Base-by-base conservation (phyloP, 2,113 vertebrate genomes). In the Vireo altiloquus region DNA sequence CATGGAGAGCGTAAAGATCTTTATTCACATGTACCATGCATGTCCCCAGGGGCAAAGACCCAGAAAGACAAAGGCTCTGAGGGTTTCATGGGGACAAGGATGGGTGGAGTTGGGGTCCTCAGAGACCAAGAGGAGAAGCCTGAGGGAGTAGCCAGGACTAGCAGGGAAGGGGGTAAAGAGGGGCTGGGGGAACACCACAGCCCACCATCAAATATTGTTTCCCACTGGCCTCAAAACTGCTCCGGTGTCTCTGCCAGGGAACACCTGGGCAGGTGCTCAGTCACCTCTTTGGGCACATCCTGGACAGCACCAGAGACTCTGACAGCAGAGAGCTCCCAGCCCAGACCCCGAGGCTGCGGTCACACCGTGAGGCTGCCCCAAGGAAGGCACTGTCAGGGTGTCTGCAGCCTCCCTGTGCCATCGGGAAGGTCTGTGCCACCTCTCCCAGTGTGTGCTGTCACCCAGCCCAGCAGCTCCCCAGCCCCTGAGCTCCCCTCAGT, bases 321-420 rank as follows among this genome's bases (percentile, higher is more conserved):
- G 1, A 4, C 2, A n/a, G 47, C 4, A 3, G 15, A 30, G 30
- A 69, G n/a, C n/a, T 60, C 40, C 24, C 0, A 0, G 21, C n/a
- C 20, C 9, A 21, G 50, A 10, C 27, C 35, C 39, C 0, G 0
- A 31, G 31, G 46, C 35, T 5, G 0, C 0, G 0, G 12, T 13
- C 52, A 30, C 2, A 18, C 30, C 4, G 46, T 11, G 78, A 37
- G 5, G 30, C 28, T 24, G 23, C 71, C 33, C 50, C 13, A 3
- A 31, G 60, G 44, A 39, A 23, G 53, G 39, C 25, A 25, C 30
- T 39, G 25, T 2, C 40, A 2, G 1, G 37, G 17, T 5, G 17
- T 21, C 27, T 40, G 40, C 39, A 31, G 18, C 40, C 42, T n/a
- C 61, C 39, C 7, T 18, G 33, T 57, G 54, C 65, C 40, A 5